phyloP scores from a whole-genome alignment of 2,797 vertebrate species.

The Hippocampus kuda region DNA sequence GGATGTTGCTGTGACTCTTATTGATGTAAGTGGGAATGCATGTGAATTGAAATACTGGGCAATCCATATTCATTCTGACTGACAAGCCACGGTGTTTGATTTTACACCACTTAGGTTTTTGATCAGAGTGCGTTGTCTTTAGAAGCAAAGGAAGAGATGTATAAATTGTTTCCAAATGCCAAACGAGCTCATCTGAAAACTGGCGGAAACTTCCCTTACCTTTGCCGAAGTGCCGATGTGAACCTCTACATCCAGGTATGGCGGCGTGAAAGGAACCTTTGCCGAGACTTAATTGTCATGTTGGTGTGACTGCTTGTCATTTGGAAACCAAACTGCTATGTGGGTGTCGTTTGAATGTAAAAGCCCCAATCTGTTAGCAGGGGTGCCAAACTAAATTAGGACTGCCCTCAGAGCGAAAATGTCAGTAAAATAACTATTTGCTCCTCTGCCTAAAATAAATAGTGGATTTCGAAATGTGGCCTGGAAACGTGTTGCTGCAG shows the following conservation, averaged over 20 bases:
- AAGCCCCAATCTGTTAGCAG: not conserved
- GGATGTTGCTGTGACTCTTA: slow-evolving; percentile 88
- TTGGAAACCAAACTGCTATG: not conserved
- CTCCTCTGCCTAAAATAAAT: too few species aligned
- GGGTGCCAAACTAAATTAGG: too few species aligned
- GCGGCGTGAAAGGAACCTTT: not conserved
- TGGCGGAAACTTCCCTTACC: slow-evolving; percentile 94
- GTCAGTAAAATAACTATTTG: too few species aligned
- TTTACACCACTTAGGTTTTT: slow-evolving; percentile 73
- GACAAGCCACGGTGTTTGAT: not conserved
- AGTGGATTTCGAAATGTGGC: too few species aligned
- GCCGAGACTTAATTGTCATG: not conserved
- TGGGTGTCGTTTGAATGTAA: not conserved
- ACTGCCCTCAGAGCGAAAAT: too few species aligned
- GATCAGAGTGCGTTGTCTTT: slow-evolving; percentile 94
- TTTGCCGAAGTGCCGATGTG: slow-evolving; percentile 94
- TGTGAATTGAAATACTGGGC: not conserved
- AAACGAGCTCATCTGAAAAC: slow-evolving; percentile 95
- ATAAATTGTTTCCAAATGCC: slow-evolving; percentile 91
- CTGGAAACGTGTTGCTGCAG: too few species aligned
- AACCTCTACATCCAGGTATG: slow-evolving; percentile 91
- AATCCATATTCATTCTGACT: not conserved
- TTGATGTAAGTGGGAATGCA: slow-evolving; percentile 78
- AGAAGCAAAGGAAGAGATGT: slow-evolving; percentile 98
- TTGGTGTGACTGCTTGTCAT: not conserved